Base-by-base conservation (phyloP, 2,888 invertebrate species). In the Corbicula japonica region DNA sequence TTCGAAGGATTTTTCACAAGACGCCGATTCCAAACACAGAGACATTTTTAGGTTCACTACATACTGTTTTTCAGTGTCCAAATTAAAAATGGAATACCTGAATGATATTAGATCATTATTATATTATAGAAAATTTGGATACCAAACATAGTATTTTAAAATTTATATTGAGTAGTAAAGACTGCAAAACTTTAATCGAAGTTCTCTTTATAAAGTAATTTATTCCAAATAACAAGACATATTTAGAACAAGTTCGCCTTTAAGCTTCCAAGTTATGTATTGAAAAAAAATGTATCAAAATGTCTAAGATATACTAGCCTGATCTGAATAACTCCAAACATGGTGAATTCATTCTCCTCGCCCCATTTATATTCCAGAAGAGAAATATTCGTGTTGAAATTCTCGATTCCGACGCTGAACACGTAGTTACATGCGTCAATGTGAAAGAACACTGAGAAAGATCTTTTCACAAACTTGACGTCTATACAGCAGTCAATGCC, bases 401-500 rank as follows among this genome's bases (percentile, higher is more conserved):
- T 86, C 63, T 88, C 88, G 38, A 88, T 84, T 21, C 85, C 84
- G 8, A 87, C 75, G 23, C 74, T 58, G 5, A 88, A 76, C 4
- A 48, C 68, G 54, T 81, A 86, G 30, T 83, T 77, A 65, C 88
- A 88, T 5, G 86, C 82, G 62, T 88, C 82, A 21, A 89, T 54
- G 28, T 78, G 74, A 4, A 89, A 48, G 46, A 74, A 78, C 23
- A 81, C 61, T 46, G 81, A 79, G 52, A 89, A 83, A 12, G 83
- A 61, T 28, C 80, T 46, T 32, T 78, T 71, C 8, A 87, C 58
- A 2, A 69, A 32, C 6, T 56, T 56, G 46, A 83, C 76, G 52
- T 81, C 65, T 21, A 85, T 61, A 79, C 88, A 88, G 58, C 88
- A 88, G 26, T 86, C 83, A 15, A 88, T 75, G 4, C 86, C 86